Base-by-base conservation (phyloP, 2,113 vertebrate species). In the Heterochromis multidens region DNA sequence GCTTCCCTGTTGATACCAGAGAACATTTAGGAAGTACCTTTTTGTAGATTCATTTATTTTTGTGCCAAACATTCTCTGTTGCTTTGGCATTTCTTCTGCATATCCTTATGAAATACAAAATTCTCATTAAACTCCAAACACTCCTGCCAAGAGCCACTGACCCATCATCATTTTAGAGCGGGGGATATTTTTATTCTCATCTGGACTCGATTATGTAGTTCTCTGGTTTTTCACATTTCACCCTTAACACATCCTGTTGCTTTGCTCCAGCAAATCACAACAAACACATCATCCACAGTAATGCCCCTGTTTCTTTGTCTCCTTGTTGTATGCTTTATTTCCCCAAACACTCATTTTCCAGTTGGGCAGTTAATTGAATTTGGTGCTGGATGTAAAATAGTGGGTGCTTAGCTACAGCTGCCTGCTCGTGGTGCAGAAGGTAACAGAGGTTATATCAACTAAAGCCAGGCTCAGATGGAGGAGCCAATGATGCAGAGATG, bases 341-440 rank as follows among this genome's bases (percentile, higher is more conserved):
- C 92, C 89, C 91, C 70, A 91, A 93, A 91, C 79, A 43, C 88
- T 85, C 72, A 86, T 95, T 94, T 94, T 93, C 91, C 86, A 89
- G 86, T 85, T 72, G 87, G 83, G 88, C 86, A 89, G 91, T 92
- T 95, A 92, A 95, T 94, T 95, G 89, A 94, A 94, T 93, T 92
- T 35, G 13, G 85, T 70, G 79, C 82, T 79, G 80, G 89, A 85
- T 91, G 81, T 86, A 89, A 93, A 92, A 78, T 61, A 82, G 80
- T 54, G 90, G 52, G 78, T 89, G 77, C 80, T 90, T 87, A 94
- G 88, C 90, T 90, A 87, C 85, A 86, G 84, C 84, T 88, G 86
- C 87, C 81, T 91, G 80, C 84, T 85, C 49, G 6, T 54, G 49
- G 58, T 33, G 60, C 84, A 86, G 21, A 65, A 72, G 52, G 72